phyloP scores from a whole-genome alignment of 2,888 invertebrate genomes.

The Catocala sponsa region DNA sequence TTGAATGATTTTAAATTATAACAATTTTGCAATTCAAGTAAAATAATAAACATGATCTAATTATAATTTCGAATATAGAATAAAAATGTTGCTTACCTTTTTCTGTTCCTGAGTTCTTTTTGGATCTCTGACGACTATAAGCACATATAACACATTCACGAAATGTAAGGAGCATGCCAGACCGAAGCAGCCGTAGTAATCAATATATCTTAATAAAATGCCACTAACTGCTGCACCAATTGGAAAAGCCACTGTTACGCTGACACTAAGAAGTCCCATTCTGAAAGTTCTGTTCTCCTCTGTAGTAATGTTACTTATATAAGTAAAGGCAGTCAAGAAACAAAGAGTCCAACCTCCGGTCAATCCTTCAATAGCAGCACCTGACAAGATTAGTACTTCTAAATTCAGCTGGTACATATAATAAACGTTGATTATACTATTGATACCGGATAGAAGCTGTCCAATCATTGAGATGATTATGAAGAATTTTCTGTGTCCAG shows the following conservation, averaged over 20 bases:
- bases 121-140: no score
- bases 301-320: conserved; percentile 78
- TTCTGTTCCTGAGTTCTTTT: no score
- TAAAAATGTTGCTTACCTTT: no score
- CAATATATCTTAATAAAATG: conserved; percentile 39
- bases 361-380: not conserved
- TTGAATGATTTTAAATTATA: no score
- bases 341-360: not conserved
- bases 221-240: conserved; percentile 43
- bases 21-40: no score
- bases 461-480: conserved; percentile 1
- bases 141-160: no score
- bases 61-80: no score
- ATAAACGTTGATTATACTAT: not conserved
- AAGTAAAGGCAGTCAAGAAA: conserved; percentile 78
- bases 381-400: not conserved
- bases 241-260: conserved; percentile 42
- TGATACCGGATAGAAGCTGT: not conserved
- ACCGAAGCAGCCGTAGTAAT: conserved; percentile 53
- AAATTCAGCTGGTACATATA: not conserved
- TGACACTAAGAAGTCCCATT: conserved; percentile 69
- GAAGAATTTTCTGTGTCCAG: not conserved
- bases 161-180: no score
- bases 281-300: conserved; percentile 77
- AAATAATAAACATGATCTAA: no score